Conservation (phyloP, 2,888 invertebrate species). For the Meandrusa payeni region DNA sequence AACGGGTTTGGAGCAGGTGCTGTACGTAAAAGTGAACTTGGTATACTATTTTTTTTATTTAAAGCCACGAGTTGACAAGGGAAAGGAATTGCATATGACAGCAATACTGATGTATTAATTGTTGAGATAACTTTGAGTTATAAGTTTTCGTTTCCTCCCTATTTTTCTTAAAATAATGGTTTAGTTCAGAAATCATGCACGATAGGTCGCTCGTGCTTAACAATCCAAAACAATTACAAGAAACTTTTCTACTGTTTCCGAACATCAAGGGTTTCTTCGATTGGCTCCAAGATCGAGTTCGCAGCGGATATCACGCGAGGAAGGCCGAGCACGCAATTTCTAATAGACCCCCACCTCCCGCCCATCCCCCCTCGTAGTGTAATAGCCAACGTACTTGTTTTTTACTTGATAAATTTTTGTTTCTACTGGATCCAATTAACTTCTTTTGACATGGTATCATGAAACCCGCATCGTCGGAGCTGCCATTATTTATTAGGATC, state of each 20-base stretch:
- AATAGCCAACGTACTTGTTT: constrained; percentile 1
- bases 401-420: constrained; percentile 4
- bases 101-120: no score
- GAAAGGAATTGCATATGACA: no score
- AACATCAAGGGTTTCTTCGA: constrained; percentile 3
- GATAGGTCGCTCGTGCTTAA: constrained; percentile 2
- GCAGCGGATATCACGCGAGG: constrained; percentile 4
- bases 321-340: constrained; percentile 12
- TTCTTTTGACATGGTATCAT: no score
- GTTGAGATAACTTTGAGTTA: no score
- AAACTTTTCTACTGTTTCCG: constrained; percentile 2
- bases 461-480: background rate
- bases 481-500: no score
- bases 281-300: background rate
- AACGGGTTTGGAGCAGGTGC: no score
- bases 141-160: no score
- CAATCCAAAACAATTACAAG: background rate
- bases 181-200: background rate
- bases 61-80: no score
- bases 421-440: no score
- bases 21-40: no score
- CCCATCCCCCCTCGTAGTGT: background rate
- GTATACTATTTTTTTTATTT: no score
- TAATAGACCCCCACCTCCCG: background rate
- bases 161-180: no score